A percentile compares a stretch with the other conserved stretches of the same genome.
phyloP scores from a whole-genome alignment of 2,113 vertebrate species.

The Elephas maximus region DNA sequence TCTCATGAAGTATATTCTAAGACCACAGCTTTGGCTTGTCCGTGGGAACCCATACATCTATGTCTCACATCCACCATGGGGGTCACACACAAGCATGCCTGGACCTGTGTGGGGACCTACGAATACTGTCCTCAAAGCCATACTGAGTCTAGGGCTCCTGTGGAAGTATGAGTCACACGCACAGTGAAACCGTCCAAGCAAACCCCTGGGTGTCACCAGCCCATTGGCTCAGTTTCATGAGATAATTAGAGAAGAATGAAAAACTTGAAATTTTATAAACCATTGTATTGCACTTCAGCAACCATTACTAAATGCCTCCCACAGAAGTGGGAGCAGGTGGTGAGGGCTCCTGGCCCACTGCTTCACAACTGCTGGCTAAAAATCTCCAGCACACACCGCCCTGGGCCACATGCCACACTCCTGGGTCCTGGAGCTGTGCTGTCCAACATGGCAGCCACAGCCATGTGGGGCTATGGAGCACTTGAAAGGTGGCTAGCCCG shows the following conservation, averaged over 20 bases:
- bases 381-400: too few species aligned
- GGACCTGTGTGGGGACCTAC: background rate
- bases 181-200: background rate
- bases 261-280: background rate
- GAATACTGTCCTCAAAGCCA: background rate
- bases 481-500: too few species aligned
- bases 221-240: background rate
- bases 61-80: background rate
- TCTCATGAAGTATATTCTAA: background rate
- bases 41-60: accelerated
- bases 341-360: background rate
- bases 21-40: background rate
- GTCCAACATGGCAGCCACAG: background rate
- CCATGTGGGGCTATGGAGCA: too few species aligned
- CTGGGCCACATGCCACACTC: background rate
- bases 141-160: background rate
- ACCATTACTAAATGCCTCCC: background rate
- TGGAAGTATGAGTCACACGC: background rate
- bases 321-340: background rate
- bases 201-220: background rate
- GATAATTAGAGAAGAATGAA: background rate
- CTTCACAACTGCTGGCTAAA: background rate
- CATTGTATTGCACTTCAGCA: background rate
- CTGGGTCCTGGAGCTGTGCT: background rate
- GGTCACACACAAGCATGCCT: background rate